These are phyloP conservation scores for Eutolmus rufibarbis DNA, from an alignment of 2,888 invertebrate genomes.

Conservation along the genomic window DNA sequence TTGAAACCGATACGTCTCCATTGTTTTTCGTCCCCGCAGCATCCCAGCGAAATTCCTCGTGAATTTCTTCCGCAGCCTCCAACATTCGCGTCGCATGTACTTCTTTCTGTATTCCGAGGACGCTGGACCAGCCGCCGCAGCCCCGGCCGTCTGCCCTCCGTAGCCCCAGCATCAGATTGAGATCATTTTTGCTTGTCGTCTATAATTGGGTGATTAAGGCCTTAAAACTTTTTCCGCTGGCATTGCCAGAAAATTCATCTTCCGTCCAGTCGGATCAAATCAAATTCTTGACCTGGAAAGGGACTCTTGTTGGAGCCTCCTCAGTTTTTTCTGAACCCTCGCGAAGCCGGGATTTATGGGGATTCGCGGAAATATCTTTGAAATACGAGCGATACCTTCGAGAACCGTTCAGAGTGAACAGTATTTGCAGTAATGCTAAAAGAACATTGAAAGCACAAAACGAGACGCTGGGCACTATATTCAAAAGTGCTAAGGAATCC, in stretches of 20 bases:
- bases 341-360: not conserved
- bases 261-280: not conserved
- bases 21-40: constrained; percentile 28
- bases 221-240: constrained; percentile 12
- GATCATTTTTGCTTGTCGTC: constrained; percentile 21
- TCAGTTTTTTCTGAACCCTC: not conserved
- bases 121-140: not conserved
- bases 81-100: not conserved
- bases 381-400: not conserved
- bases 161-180: not conserved
- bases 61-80: constrained; percentile 19
- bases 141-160: not conserved
- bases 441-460: not conserved
- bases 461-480: too few species aligned
- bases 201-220: constrained; percentile 36
- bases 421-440: not conserved
- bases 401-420: not conserved
- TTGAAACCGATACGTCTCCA: constrained; percentile 36
- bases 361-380: not conserved
- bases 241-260: constrained; percentile 3
- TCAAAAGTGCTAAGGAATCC: not conserved
- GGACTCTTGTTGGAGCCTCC: not conserved
- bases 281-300: constrained; percentile 30
- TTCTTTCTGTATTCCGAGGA: not conserved
- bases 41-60: constrained; percentile 21